A percentile compares a stretch with the other conserved stretches of the same genome.
Conservation (phyloP, 1,140 invertebrate genomes). For the Brachionus angularis region DNA sequence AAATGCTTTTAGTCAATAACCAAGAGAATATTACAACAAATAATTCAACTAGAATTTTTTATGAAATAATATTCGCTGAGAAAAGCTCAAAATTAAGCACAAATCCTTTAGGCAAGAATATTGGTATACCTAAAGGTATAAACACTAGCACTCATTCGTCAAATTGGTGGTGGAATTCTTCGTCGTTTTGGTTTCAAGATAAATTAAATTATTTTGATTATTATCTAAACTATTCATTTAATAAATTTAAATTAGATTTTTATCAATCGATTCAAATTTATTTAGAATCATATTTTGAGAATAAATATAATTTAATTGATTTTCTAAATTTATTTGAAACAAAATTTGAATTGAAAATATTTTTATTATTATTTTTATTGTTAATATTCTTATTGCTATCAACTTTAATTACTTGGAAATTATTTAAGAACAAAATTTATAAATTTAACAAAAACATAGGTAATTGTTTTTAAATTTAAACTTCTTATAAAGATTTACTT, state of each 20-base stretch:
- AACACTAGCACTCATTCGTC: no score
- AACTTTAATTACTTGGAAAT: neutral
- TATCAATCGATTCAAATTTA: no score
- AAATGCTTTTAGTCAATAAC: no score
- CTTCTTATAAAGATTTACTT: neutral
- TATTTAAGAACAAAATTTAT: slow-evolving; percentile 11
- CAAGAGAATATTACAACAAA: no score
- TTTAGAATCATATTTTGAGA: neutral
- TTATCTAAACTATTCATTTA: no score
- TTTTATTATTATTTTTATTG: neutral
- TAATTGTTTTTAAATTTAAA: neutral
- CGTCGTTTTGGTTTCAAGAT: no score
- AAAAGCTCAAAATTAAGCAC: no score
- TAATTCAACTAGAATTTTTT: no score
- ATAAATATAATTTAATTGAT: neutral
- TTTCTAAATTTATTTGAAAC: neutral
- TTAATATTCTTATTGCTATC: neutral
- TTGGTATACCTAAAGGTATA: no score
- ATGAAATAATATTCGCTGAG: neutral
- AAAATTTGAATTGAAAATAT: slow-evolving; percentile 36
- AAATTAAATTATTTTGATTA: neutral
- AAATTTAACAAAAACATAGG: neutral
- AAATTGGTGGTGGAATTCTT: no score
- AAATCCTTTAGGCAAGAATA: no score
- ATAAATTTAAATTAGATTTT: no score